Evolutionary conservation across 2,113 vertebrate genomes (phyloP), one percentile per base, ranked within the genome.

Genomic region (Gallinago undulata): DNA sequence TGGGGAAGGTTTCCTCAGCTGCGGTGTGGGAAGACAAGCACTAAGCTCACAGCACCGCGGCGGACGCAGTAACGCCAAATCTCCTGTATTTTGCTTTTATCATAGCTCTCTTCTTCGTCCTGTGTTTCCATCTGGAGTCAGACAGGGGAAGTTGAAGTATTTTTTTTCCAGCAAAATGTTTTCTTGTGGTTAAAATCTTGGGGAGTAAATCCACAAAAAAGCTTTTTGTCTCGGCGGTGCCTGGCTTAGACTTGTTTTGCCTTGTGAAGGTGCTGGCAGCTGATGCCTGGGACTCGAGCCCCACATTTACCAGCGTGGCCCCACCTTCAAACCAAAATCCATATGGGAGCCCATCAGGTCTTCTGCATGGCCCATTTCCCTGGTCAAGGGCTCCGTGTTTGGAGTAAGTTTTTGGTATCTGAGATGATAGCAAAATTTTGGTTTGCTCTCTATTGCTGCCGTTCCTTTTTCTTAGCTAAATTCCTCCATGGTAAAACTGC

Each of bases 61-160:
- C 11, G 7, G 50, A 45, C 0, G 0, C 19, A 51, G 31, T 13
- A 78, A 47, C 0, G 0, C 60, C 66, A 78, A 18, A 59, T 73
- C 28, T 55, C 47, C 47, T 50, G 19, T 63, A 19, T 35, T 77
- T 84, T 75, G 41, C n/a, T 94, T 92, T 82, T 69, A 59, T 64
- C 53, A 11, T 30, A 41, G 66, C 60, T 88, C 39, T 63, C 24
- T 30, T 85, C 37, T 81, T 37, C 39, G 41, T 51, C 76, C 43
- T 17, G 1, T 17, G 39, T 39, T 86, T 92, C 73, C 21, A 7
- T 48, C 28, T 64, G 60, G 86, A 66, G 11, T 70, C 72, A 63
- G 55, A 18, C 7, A 57, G 23, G 25, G 10, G 24, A 81, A 85
- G 35, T 2, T 21, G 18, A 87, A 74, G 12, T 41, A 3, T 15